Percentiles rank a stretch among this genome's conserved stretches.
These are phyloP conservation scores for Iselma pallidipennis DNA, from an alignment of 2,888 invertebrate species.

Conservation along the genomic window DNA sequence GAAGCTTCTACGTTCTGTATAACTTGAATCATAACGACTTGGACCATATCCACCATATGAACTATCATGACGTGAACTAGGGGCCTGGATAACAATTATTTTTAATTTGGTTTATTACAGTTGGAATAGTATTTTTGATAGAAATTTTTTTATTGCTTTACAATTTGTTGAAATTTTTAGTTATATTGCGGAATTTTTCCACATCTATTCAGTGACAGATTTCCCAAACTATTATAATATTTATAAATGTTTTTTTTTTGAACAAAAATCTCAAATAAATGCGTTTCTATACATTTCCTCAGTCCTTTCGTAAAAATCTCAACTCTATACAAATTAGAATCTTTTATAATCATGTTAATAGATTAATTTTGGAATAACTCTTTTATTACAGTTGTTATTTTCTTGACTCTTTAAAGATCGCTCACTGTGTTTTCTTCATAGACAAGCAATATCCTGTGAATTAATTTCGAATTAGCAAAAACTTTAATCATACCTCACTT, in stretches of 20 bases:
- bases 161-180: not conserved
- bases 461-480: slow-evolving; percentile 21
- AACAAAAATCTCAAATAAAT: not conserved
- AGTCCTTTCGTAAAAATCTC: not conserved
- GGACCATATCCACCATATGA: slow-evolving; percentile 57
- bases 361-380: not conserved
- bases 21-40: slow-evolving; percentile 62
- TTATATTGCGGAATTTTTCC: too few relatives aligned
- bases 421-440: not conserved
- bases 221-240: not conserved
- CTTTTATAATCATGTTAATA: not conserved
- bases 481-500: slow-evolving; percentile 59
- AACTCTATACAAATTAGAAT: not conserved
- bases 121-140: slow-evolving; percentile 21
- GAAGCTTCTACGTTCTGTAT: slow-evolving; percentile 62
- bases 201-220: not conserved
- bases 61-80: slow-evolving; percentile 50
- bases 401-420: not conserved
- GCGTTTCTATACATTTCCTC: not conserved
- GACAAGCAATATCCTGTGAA: slow-evolving; percentile 15
- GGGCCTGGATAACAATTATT: slow-evolving; percentile 49
- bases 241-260: not conserved
- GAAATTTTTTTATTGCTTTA: not conserved
- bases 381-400: not conserved
- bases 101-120: slow-evolving; percentile 33